A percentile compares a stretch with the other conserved stretches of the same genome.
These are phyloP conservation scores for Sylvicola fuscatus DNA, from an alignment of 2,888 invertebrate species.

Conservation along the genomic window DNA sequence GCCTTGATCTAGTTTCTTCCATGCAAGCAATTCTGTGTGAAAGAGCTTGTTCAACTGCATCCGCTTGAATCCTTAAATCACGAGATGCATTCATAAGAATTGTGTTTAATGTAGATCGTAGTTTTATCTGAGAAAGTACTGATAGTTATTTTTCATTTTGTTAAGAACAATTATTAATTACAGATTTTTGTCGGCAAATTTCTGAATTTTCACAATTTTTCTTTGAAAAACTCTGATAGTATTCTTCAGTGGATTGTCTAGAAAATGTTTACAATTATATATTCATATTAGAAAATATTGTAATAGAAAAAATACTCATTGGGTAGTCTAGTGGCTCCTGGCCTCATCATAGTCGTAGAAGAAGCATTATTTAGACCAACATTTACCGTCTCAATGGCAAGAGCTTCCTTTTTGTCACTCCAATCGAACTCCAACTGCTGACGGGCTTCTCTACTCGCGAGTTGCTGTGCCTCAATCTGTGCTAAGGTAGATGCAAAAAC, in stretches of 20 bases:
- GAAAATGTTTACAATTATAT: conserved; percentile 1
- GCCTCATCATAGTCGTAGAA: conserved; percentile 50
- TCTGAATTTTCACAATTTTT: conserved; percentile 59
- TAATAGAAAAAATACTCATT: conserved; percentile 32
- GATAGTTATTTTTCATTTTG: neutral
- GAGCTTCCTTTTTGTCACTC: conserved; percentile 73
- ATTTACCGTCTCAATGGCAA: conserved; percentile 51
- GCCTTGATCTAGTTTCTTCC: conserved; percentile 45
- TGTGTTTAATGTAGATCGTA: conserved; percentile 49
- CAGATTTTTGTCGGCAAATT: conserved; percentile 52
- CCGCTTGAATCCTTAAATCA: conserved; percentile 66
- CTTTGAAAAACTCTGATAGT: conserved; percentile 67
- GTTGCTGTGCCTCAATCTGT: conserved; percentile 46
- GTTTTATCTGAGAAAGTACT: conserved; percentile 10
- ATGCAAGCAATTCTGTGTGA: conserved; percentile 55
- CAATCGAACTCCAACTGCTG: conserved; percentile 72
- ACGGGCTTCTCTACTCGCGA: conserved; percentile 60
- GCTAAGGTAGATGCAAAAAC: conserved; percentile 37
- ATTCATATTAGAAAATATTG: conserved; percentile 4
- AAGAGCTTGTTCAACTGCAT: conserved; percentile 56
- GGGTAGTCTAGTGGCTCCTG: conserved; percentile 60
- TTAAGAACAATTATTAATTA: conserved; percentile 21
- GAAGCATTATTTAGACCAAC: conserved; percentile 47
- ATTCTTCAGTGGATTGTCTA: conserved; percentile 63
- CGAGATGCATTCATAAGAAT: conserved; percentile 55